These are phyloP conservation scores for Odocoileus hemionus DNA, from an alignment of 2,113 vertebrate genomes.

Conservation along the genomic window DNA sequence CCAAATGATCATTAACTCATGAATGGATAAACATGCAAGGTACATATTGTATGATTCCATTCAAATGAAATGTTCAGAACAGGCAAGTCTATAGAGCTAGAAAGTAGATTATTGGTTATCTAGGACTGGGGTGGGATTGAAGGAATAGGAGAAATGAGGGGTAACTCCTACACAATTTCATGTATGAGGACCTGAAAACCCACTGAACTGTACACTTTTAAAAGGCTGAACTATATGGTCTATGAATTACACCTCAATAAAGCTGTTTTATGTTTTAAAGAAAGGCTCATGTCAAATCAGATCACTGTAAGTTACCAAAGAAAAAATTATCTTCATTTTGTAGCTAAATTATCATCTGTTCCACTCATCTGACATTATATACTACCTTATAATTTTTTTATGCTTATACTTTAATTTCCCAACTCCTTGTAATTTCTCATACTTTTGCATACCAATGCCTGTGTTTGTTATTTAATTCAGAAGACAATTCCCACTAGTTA, in stretches of 20 bases:
- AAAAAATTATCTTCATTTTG: constrained; percentile 15
- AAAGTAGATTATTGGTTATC: neutral
- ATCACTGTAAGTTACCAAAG: neutral
- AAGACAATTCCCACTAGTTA: neutral
- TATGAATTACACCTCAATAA: neutral
- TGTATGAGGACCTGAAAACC: neutral
- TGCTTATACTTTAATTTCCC: neutral
- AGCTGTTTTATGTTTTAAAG: neutral
- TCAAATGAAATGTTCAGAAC: neutral
- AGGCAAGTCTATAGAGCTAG: neutral
- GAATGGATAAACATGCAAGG: neutral
- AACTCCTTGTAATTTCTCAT: neutral
- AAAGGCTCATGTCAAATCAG: neutral
- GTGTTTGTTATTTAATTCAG: neutral
- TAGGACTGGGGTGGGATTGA: neutral
- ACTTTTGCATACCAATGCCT: neutral
- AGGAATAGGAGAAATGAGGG: neutral
- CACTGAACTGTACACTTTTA: neutral
- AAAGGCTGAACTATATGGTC: neutral
- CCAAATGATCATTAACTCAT: neutral
- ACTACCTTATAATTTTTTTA: neutral
- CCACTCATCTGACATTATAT: neutral
- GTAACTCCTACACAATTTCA: neutral
- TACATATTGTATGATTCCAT: neutral
- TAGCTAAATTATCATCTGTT: constrained; percentile 2